Conservation (phyloP, 2,113 vertebrate species). For the Hippocampus guttulatus region DNA sequence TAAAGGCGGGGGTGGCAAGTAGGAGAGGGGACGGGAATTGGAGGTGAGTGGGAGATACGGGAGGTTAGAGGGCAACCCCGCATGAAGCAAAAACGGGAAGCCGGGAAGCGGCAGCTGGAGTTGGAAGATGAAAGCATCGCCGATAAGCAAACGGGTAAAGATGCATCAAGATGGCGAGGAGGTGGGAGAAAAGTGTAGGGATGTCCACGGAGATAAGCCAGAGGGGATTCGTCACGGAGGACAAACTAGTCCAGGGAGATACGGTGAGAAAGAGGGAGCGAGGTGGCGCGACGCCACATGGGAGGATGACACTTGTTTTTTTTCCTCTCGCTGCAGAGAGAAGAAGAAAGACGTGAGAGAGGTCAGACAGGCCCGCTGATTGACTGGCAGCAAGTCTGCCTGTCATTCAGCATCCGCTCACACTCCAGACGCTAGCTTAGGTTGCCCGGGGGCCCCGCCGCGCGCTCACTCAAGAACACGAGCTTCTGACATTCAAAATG, state of each 20-base stretch:
- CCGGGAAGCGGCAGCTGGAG: constrained; percentile 16
- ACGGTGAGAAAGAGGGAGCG: constrained; percentile 1
- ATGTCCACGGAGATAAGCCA: constrained; percentile 12
- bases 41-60: constrained; percentile 8
- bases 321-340: constrained; percentile 25
- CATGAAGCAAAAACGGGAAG: constrained; percentile 19
- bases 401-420: constrained; percentile 56
- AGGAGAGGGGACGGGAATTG: not conserved
- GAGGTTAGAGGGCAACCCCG: constrained; percentile 16
- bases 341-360: constrained; percentile 26
- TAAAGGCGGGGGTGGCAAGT: not conserved
- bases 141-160: constrained; percentile 21
- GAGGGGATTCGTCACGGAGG: constrained; percentile 12
- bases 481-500: too few relatives aligned
- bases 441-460: constrained; percentile 38
- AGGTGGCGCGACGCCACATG: constrained; percentile 37
- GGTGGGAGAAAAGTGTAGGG: constrained; percentile 1
- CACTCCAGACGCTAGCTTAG: constrained; percentile 39
- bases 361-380: constrained; percentile 49
- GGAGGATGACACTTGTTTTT: constrained; percentile 39
- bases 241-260: constrained; percentile 27
- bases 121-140: constrained; percentile 16
- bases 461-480: constrained; percentile 13
- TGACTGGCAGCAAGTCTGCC: constrained; percentile 52
- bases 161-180: constrained; percentile 2